A percentile compares a stretch with the other conserved stretches of the same genome.
These are phyloP conservation scores for Caenorhabditis tropicalis DNA, from an alignment of 1,140 invertebrate genomes.

Conservation along the genomic window DNA sequence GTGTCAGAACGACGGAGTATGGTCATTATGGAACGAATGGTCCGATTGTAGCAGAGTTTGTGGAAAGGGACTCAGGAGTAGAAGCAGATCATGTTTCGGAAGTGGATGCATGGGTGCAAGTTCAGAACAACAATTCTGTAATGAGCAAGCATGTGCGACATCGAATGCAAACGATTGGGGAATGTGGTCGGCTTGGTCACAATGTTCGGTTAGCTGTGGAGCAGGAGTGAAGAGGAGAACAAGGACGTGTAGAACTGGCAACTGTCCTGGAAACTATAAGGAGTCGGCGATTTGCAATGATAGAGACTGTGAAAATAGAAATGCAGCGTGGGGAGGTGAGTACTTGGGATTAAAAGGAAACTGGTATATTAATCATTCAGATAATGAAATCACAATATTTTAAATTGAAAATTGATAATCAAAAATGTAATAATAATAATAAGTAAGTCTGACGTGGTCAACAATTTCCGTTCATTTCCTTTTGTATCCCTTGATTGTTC, in stretches of 20 bases:
- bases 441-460: neutral
- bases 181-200: conserved; percentile 48
- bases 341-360: neutral
- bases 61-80: conserved; percentile 75
- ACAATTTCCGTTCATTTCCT: neutral
- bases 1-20: conserved; percentile 58
- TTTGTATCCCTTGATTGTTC: neutral
- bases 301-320: conserved; percentile 58
- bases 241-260: conserved; percentile 66
- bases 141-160: conserved; percentile 66
- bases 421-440: neutral
- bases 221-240: conserved; percentile 66
- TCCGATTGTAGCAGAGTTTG: conserved; percentile 76
- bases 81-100: conserved; percentile 72
- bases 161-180: conserved; percentile 61
- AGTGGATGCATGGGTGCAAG: conserved; percentile 58
- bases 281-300: conserved; percentile 69
- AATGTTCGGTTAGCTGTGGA: conserved; percentile 60
- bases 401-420: neutral
- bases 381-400: conserved; percentile 33
- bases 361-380: neutral
- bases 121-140: conserved; percentile 69
- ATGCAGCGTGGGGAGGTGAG: conserved; percentile 71
- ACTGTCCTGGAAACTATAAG: conserved; percentile 67
- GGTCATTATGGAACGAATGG: conserved; percentile 73